Evolutionary conservation across 2,888 invertebrate genomes (phyloP), one percentile per base, ranked within the genome.

Genomic region (Osedax fenrisi): DNA sequence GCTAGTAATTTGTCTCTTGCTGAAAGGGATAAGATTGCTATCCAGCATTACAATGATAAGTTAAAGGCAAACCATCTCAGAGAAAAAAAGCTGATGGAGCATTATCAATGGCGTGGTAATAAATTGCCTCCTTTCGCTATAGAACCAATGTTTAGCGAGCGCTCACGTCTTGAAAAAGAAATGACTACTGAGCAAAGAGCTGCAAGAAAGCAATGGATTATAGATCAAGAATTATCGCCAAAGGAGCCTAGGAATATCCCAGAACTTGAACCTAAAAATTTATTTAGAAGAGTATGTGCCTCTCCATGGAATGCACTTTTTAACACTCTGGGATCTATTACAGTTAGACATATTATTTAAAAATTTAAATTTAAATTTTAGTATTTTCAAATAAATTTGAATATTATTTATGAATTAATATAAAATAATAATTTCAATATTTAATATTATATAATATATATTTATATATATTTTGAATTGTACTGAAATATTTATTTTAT

Each of bases 101-200:
- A 79, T 59, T 76, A 75, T 23, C 61, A 75, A 59, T 79, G 78
- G 78, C 74, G 78, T 26, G 82, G 82, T 22, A 82, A 81, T 75
- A 79, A 80, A 72, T 80, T 81, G 67, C 81, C 81, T 23, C 83
- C 83, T 2, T 81, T 84, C 77, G 76, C 73, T 27, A 83, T 84
- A 26, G 82, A 84, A 73, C 84, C 80, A 2, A 71, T 83, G 75
- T 79, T 81, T 1, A 74, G 77, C 75, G 81, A 81, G 76, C 75
- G 83, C 59, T 78, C 80, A 68, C 78, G 84, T 24, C 66, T 83
- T 26, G 75, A 78, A 2, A 75, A 76, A 24, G 80, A 79, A 26
- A 82, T 83, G 83, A 81, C 82, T 3, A 79, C 77, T n/a, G 82
- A 80, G 62, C 82, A 83, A 41, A 77, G 84, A 70, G 80, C 78